Base-by-base conservation (phyloP, 1,140 invertebrate genomes). In the Saccostrea echinata region DNA sequence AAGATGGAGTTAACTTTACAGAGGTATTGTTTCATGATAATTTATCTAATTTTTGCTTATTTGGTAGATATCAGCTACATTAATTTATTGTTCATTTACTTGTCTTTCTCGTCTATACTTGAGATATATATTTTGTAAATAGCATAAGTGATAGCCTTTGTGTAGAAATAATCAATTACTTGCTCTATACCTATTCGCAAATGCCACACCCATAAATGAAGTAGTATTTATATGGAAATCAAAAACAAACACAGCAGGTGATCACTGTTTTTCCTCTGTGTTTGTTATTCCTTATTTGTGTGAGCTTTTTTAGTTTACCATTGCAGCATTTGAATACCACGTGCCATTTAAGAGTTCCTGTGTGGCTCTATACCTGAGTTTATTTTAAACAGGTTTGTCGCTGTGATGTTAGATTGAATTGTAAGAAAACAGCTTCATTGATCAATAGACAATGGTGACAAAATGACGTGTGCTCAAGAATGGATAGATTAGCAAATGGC, bases 361-460 rank as follows among this genome's bases (percentile, higher is more conserved):
- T 76, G 9, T 33, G 68, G 68, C 30, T 30, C 6, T 76, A 76
- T 76, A 76, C 68, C 68, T 76, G 68, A 33, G 68, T 76, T 76
- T 27, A 27, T 30, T 30, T 68, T 33, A 30, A 76, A 76, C 27
- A 35, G 68, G 18, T 76, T 76, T 76, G 68, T 76, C 68, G 13
- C 68, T 30, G 68, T 76, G 24, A 27, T 76, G 13, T 76, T 76
- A 76, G 68, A 76, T 16, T 76, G 68, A 76, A 76, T 76, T 76
- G 68, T 76, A 76, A 30, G 68, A 76, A 76, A 76, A 76, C 68
- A 30, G 68, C 24, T 3, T 30, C 24, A 76, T 27, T 76, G 30
- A 76, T 76, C 68, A 76, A 76, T 76, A 76, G 68, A 76, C 27
- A 33, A 27, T 27, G 27, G 68, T 76, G 68, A 76, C 27, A 11